Evolutionary conservation across 2,797 vertebrate genomes (phyloP), one percentile per base, ranked within the genome.

Genomic region (Propithecus deckenii): DNA sequence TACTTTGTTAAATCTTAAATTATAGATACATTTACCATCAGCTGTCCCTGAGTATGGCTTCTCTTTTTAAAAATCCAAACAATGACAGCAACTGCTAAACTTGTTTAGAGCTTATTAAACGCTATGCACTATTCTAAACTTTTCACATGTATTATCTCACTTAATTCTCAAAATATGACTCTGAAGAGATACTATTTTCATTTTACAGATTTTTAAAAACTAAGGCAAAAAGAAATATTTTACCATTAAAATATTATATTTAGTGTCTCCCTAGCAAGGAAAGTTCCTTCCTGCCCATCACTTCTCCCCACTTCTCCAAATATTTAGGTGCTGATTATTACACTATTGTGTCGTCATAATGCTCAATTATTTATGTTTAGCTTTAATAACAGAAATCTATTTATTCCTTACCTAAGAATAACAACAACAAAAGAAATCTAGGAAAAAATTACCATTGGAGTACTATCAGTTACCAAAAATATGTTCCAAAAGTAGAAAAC

Each of bases 1-100:
- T 91, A 75, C 9, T 83, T 94, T 71, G 28, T 72, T 87, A 57
- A 94, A 94, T 95, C 67, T 93, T 50, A 96, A 96, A 96, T 7
- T 92, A 43, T 23, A 86, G 55, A 57, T 65, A 14, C 55, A 92
- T 86, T 95, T 88, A 43, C 7, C 48, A 85, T 76, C 43, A 76
- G 25, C 46, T 71, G 15, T 76, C 75, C 48, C 48, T 20, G 43
- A 93, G 11, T 46, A 86, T 7, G 30, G 35, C 17, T 91, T 81
- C 41, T 78, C 57, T 83, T 94, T 79, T 86, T 20, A 63, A 90
- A 96, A 96, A 80, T 65, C 32, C 48, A 76, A 81, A 48, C 63
- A 86, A 25, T 25, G 92, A 86, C 1, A 86, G 13, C 43, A 93
- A 67, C 18, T 91, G 35, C 15, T 89, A 93, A 79, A 76, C 92